Base-by-base conservation (phyloP, 2,113 vertebrate species). In the Psittacara wagleri region DNA sequence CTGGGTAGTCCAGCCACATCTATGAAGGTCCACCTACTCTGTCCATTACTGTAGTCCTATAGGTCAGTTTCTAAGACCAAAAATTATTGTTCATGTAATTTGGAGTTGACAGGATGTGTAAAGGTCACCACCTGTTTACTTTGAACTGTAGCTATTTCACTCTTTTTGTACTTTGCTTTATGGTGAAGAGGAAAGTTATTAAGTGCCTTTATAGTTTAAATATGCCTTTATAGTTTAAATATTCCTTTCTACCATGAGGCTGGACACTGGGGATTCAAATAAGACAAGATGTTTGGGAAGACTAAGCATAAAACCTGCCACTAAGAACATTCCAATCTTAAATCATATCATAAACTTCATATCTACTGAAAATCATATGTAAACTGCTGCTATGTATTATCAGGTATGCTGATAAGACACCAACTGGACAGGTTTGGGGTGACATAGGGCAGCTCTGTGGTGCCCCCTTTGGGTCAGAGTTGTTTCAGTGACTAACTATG, bases 341-440 rank as follows among this genome's bases (percentile, higher is more conserved):
- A 85, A 88, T 61, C 31, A 24, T 35, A 59, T 23, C 55, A n/a
- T 35, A 59, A 39, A 27, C 39, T 69, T 72, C 15, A 4, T 51
- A 16, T 35, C 18, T 66, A 18, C 16, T 54, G 8, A 49, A 81
- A 87, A 27, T 43, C 64, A 31, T 14, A 27, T n/a, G 12, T 31
- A 68, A 92, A 78, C 68, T n/a, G 31, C 31, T 64, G 22, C 63
- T 82, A 18, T 49, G 44, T 2, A 3, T 69, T 57, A 37, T 27
- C 0, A 0, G 20, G n/a, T 73, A 35, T 39, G 16, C 29, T 28
- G n/a, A 3, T 63, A 41, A 41, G 14, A 29, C 25, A 43, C 16
- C 3, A 1, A 24, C 17, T 23, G 37, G 49, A 51, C 22, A 62
- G 22, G 33, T 63, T 20, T 76, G 43, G 37, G 31, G 27, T 75